Base-by-base conservation (phyloP, 2,113 vertebrate species). In the Suricata suricatta region DNA sequence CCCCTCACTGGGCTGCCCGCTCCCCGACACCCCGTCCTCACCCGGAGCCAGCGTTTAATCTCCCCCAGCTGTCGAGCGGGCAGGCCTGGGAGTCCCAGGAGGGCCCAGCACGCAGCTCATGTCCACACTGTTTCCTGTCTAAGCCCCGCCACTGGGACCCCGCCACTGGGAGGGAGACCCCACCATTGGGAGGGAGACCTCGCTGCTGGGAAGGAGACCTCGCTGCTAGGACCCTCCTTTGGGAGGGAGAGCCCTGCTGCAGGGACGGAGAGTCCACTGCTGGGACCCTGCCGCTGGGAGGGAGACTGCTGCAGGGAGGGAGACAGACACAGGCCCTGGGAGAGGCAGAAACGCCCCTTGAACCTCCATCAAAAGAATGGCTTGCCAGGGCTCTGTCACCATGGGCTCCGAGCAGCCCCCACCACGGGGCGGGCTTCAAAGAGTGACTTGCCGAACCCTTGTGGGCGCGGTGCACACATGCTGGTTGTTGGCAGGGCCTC, bases 361-460 rank as follows among this genome's bases (percentile, higher is more conserved):
- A 17, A 15, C 23, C 35, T 4, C 9, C n/a, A 5, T 6, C 35
- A 15, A 38, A 41, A 86, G 41, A 3, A 29, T 0, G 2, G 57
- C 11, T 19, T 50, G 11, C 0, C 1, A 35, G 54, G 19, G 21
- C 13, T 50, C 57, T 21, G 57, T 47, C 25, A 11, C 4, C 0
- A 3, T 5, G 14, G 14, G 2, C 1, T 47, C 19, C 33, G 19
- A 3, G 68, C 31, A 21, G 27, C 8, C 35, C 0, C 82, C 25
- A 29, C 3, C 31, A 2, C 0, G 10, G 35, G 16, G 4, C 0
- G 19, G 21, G 10, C 5, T 41, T 41, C 35, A 7, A 3, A 35
- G 82, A 60, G 33, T 15, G 12, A 0, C 29, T 3, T 0, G 11
- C 1, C 0, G 0, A 15, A 21, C 3, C 14, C 76, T 16, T 10